These are phyloP conservation scores for Gymnorhina tibicen DNA, from an alignment of 2,113 vertebrate species.

Conservation along the genomic window DNA sequence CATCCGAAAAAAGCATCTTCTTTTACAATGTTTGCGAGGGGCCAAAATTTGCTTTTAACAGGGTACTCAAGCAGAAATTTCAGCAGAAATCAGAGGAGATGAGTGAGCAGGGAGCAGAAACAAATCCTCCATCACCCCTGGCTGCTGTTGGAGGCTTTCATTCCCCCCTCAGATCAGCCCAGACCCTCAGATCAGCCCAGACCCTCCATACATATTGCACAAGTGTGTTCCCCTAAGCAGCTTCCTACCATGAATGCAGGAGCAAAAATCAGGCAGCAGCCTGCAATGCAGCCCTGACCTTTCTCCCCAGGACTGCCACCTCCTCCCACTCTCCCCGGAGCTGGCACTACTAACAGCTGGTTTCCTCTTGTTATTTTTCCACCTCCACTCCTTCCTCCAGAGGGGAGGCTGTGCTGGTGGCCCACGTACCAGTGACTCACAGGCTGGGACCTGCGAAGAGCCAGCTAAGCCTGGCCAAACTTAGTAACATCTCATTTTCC, in stretches of 20 bases:
- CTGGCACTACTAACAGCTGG: constrained; percentile 48
- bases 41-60: neutral
- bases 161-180: neutral
- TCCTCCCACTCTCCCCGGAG: constrained; percentile 32
- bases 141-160: neutral
- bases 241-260: neutral
- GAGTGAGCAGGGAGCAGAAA: neutral
- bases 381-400: constrained; percentile 41
- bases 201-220: neutral
- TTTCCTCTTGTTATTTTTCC: constrained; percentile 59
- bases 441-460: constrained; percentile 11
- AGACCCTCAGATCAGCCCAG: neutral
- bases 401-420: constrained; percentile 44
- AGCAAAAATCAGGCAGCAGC: neutral
- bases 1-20: neutral
- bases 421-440: constrained; percentile 33
- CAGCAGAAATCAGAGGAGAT: neutral
- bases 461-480: constrained; percentile 34
- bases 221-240: rapidly evolving
- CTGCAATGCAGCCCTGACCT: constrained; percentile 6
- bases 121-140: neutral
- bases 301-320: constrained; percentile 33
- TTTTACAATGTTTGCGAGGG: neutral
- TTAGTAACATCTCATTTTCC: constrained; percentile 54
- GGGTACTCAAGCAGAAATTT: neutral